Evolutionary conservation across 2,113 vertebrate species (phyloP).

Genomic region (Epinephelus cyanopodus): DNA sequence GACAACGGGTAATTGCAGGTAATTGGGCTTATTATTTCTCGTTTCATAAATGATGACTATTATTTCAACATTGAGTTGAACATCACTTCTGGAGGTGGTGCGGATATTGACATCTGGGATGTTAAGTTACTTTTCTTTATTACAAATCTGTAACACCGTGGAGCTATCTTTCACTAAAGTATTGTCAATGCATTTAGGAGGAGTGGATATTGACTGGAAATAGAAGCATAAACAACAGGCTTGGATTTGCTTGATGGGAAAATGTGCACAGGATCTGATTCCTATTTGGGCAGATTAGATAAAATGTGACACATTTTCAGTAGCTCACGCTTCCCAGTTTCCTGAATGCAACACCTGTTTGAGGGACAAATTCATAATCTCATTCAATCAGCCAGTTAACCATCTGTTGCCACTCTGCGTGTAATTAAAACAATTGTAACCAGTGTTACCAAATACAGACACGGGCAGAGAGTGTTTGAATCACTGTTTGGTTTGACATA

Average conservation of each 20-base stretch:
- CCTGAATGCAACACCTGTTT: not conserved
- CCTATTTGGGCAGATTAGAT: not conserved
- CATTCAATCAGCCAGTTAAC: not conserved
- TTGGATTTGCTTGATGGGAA: not conserved
- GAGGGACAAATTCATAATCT: not conserved
- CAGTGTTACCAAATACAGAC: not conserved
- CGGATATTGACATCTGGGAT: not conserved
- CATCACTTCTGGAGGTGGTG: not conserved
- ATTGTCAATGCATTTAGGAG: not conserved
- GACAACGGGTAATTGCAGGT: conserved; percentile 40
- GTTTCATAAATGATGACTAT: conserved; percentile 27
- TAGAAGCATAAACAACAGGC: not conserved
- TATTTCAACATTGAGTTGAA: conserved; percentile 17
- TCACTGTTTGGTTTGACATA: conserved; percentile 30
- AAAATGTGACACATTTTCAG: not conserved
- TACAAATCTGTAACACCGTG: not conserved
- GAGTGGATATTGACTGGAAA: not conserved
- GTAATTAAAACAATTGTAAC: conserved; percentile 1
- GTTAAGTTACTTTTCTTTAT: not conserved
- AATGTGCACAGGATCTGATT: not conserved
- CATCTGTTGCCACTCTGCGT: not conserved
- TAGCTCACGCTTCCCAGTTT: not conserved
- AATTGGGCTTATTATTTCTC: conserved; percentile 36
- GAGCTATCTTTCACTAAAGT: not conserved
- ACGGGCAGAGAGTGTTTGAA: not conserved